These are phyloP conservation scores for Tipula unca DNA, from an alignment of 2,888 invertebrate species.

Conservation along the genomic window DNA sequence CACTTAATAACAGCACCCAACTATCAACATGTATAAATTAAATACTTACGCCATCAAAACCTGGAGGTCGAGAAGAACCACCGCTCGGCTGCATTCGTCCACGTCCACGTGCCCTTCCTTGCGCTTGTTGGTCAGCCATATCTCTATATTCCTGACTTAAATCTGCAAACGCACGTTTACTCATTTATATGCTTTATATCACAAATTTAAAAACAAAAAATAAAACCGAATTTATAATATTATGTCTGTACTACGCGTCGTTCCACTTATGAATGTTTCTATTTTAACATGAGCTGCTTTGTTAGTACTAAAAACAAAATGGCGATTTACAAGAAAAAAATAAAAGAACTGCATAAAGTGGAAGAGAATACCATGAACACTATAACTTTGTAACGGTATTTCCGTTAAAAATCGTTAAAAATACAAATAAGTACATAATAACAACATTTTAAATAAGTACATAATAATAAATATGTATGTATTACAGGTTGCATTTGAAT, in stretches of 20 bases:
- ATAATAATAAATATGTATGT: too few relatives aligned
- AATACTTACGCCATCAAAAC: background rate
- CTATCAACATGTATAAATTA: background rate
- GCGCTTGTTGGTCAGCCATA: background rate
- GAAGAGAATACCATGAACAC: background rate
- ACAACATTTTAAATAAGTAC: too few relatives aligned
- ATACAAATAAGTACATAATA: background rate
- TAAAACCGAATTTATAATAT: background rate
- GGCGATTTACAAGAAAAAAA: background rate
- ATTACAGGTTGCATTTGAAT: too few relatives aligned
- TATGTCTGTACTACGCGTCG: background rate
- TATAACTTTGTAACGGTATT: background rate
- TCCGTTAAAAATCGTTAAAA: background rate
- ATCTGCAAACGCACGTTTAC: background rate
- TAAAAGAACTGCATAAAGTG: background rate
- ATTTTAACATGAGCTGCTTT: background rate
- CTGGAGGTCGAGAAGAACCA: conserved; percentile 23
- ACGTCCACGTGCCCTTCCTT: conserved; percentile 29
- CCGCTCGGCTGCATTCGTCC: conserved; percentile 26
- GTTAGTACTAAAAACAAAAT: background rate
- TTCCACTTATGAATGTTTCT: background rate
- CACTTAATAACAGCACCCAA: background rate
- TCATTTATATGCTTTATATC: background rate
- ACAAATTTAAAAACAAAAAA: background rate
- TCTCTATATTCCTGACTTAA: background rate